phyloP scores from a whole-genome alignment of 2,113 vertebrate species.

The Callaeas wilsoni region DNA sequence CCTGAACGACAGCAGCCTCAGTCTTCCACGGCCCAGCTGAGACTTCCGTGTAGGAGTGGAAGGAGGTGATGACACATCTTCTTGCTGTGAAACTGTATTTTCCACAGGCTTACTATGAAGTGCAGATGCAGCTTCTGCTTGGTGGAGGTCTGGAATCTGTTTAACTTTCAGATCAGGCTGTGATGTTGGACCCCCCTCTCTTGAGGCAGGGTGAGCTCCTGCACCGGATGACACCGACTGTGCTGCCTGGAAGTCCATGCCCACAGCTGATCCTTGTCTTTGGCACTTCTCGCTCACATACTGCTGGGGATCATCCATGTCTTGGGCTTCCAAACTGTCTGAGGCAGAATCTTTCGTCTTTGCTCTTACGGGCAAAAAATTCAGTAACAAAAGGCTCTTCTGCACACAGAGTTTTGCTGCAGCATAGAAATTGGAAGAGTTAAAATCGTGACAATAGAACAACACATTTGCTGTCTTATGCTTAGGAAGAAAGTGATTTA shows the following conservation, averaged over 20 bases:
- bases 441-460: neutral
- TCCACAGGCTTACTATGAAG: conserved; percentile 66
- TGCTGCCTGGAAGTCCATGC: conserved; percentile 81
- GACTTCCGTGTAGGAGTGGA: conserved; percentile 80
- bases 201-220: neutral
- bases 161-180: neutral
- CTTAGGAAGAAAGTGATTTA: neutral
- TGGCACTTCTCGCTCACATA: neutral
- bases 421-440: neutral
- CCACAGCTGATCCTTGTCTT: conserved; percentile 66
- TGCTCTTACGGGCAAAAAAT: conserved; percentile 75
- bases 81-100: conserved; percentile 65
- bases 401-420: conserved; percentile 89
- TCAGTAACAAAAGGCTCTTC: conserved; percentile 88
- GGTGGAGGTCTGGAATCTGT: neutral
- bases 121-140: neutral
- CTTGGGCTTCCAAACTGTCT: neutral
- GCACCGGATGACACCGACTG: neutral
- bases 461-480: neutral
- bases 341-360: conserved; percentile 36
- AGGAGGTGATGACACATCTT: conserved; percentile 77
- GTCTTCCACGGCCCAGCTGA: conserved; percentile 82
- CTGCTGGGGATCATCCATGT: conserved; percentile 32
- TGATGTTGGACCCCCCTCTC: neutral
- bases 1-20: conserved; percentile 91